These are phyloP conservation scores for Eupithecia subumbrata DNA, from an alignment of 2,888 invertebrate species.

Conservation along the genomic window DNA sequence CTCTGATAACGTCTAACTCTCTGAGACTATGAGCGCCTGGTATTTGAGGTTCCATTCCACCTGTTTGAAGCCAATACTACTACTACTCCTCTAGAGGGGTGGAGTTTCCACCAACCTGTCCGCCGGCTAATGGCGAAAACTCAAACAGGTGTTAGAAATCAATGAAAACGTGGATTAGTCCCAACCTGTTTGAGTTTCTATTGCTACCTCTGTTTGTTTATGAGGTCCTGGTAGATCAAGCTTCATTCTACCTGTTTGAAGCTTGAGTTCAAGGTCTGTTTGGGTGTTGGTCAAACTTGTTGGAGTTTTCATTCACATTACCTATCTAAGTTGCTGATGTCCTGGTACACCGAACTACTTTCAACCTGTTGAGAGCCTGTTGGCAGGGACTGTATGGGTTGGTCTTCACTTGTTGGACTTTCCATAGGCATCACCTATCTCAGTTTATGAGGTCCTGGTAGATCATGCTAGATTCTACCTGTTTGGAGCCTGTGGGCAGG, in stretches of 20 bases:
- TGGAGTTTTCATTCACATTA: not conserved
- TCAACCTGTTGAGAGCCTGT: not conserved
- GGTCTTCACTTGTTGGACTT: not conserved
- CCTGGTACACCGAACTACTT: not conserved
- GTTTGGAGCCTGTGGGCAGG: not conserved
- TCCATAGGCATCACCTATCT: not conserved
- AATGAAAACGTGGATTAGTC: not conserved
- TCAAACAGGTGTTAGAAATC: not conserved
- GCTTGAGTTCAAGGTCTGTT: not conserved
- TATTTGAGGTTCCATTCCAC: not conserved
- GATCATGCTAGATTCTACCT: not conserved
- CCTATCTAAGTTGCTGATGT: not conserved
- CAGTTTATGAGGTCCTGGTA: constrained; percentile 1
- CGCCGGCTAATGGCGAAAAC: not conserved
- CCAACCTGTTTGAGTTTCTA: not conserved
- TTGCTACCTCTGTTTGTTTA: not conserved
- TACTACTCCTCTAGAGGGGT: not conserved
- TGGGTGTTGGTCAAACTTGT: not conserved
- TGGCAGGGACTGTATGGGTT: too few relatives aligned
- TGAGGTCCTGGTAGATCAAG: not conserved
- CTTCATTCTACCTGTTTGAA: not conserved
- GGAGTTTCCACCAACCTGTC: not conserved
- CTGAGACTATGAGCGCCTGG: not conserved
- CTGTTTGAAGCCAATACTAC: not conserved
- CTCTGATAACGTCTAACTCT: not conserved